Evolutionary conservation across 1,140 invertebrate species (phyloP).

Genomic region (Schlechtendalia chinensis): DNA sequence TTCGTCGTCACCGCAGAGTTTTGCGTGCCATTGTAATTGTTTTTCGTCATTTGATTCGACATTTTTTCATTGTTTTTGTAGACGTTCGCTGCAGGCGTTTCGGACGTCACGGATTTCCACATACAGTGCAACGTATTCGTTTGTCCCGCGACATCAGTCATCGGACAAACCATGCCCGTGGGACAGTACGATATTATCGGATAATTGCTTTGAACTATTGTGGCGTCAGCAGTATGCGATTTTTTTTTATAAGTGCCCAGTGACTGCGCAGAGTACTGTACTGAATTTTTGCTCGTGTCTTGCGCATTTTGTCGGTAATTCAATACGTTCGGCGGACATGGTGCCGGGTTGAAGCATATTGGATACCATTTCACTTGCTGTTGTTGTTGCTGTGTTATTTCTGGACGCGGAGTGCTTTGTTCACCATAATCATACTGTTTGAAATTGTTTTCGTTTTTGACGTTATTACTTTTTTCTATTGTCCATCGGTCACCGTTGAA

Average conservation of each 20-base stretch:
- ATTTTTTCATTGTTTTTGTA: not conserved
- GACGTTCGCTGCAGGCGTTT: not conserved
- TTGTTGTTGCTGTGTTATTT: not conserved
- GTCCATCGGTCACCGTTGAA: not conserved
- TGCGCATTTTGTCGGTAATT: not conserved
- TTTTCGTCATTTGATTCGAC: not conserved
- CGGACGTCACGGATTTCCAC: not conserved
- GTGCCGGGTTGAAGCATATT: slow-evolving; percentile 14
- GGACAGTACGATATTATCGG: slow-evolving; percentile 5
- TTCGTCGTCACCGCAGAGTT: not conserved
- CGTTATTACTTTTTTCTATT: not conserved
- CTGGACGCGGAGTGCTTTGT: not conserved
- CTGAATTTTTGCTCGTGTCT: not conserved
- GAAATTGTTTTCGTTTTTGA: not conserved
- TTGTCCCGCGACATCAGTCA: slow-evolving; percentile 12
- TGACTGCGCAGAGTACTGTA: slow-evolving; percentile 21
- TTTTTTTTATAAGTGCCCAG: not conserved
- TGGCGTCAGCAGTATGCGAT: not conserved
- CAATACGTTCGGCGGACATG: not conserved
- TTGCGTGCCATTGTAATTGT: not conserved
- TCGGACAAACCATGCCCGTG: not conserved
- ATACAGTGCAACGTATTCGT: slow-evolving; percentile 18
- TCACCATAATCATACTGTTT: not conserved
- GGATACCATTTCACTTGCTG: not conserved
- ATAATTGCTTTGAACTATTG: slow-evolving; percentile 1